phyloP scores from a whole-genome alignment of 2,113 vertebrate species.

The Ochotona curzoniae region DNA sequence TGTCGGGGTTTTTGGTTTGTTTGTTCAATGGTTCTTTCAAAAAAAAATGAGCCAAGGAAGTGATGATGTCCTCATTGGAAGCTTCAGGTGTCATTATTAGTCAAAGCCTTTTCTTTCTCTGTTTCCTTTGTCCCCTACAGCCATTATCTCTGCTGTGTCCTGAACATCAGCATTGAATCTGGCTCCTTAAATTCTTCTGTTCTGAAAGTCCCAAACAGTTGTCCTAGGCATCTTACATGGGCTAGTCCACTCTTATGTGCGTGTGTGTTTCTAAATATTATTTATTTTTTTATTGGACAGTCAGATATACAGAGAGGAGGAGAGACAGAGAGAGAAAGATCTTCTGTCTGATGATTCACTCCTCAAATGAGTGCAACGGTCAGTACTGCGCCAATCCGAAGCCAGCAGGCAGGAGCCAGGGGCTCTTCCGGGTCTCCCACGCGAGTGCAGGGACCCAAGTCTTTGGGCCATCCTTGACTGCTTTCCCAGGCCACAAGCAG shows the following conservation, averaged over 20 bases:
- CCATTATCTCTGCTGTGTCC: not conserved
- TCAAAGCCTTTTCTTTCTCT: not conserved
- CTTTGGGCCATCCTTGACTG: no score
- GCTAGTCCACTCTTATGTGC: not conserved
- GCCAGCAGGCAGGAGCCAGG: no score
- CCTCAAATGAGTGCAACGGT: no score
- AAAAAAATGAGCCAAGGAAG: not conserved
- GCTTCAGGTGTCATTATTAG: not conserved
- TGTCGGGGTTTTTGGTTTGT: conserved; percentile 29
- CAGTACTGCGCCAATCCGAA: no score
- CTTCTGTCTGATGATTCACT: no score
- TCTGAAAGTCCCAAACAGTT: not conserved
- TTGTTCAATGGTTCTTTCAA: not conserved
- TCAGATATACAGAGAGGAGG: no score
- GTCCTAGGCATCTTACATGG: not conserved
- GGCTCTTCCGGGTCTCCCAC: no score
- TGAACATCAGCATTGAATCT: not conserved
- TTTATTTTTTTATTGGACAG: no score
- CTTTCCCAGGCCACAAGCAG: no score
- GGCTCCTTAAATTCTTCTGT: not conserved
- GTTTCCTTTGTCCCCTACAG: not conserved
- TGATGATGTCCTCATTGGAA: not conserved
- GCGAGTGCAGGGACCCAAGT: no score
- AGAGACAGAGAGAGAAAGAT: no score
- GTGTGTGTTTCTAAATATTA: not conserved